phyloP scores from a whole-genome alignment of 2,888 invertebrate species.

The Ethmia dodecea region DNA sequence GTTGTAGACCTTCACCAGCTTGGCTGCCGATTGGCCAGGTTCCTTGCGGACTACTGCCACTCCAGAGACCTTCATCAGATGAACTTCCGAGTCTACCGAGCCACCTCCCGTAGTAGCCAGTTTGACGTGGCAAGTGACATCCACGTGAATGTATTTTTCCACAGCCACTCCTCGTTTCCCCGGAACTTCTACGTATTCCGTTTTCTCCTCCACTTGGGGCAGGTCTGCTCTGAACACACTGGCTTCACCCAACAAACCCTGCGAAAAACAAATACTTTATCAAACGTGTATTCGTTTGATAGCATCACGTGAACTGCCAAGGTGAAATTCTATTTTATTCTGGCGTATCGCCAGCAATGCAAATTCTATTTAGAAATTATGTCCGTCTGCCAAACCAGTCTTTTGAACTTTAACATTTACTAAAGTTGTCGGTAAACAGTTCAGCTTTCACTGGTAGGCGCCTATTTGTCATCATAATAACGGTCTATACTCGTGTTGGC shows the following conservation, averaged over 20 bases:
- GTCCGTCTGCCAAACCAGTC: constrained; percentile 34
- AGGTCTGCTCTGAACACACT: constrained; percentile 82
- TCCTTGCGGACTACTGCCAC: constrained; percentile 81
- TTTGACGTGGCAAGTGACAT: constrained; percentile 82
- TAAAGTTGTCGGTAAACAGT: constrained; percentile 32
- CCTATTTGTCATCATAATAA: constrained; percentile 4
- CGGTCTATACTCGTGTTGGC: constrained; percentile 23
- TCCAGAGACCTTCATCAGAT: constrained; percentile 82
- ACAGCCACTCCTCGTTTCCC: constrained; percentile 70
- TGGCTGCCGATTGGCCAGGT: constrained; percentile 72
- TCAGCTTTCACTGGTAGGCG: constrained; percentile 11
- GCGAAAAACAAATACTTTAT: constrained; percentile 15
- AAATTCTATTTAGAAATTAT: constrained; percentile 37
- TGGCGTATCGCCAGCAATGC: constrained; percentile 38
- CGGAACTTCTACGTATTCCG: constrained; percentile 74
- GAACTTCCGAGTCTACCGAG: constrained; percentile 75
- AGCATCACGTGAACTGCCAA: constrained; percentile 24
- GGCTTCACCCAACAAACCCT: constrained; percentile 80
- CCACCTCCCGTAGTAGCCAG: constrained; percentile 78
- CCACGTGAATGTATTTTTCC: constrained; percentile 81
- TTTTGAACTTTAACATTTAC: constrained; percentile 31
- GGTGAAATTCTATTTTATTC: constrained; percentile 23
- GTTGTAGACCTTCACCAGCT: constrained; percentile 79
- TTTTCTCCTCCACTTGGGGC: constrained; percentile 82
- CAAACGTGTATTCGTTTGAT: constrained; percentile 20